Evolutionary conservation across 2,113 vertebrate species (phyloP).

Genomic region (Cavia aperea): DNA sequence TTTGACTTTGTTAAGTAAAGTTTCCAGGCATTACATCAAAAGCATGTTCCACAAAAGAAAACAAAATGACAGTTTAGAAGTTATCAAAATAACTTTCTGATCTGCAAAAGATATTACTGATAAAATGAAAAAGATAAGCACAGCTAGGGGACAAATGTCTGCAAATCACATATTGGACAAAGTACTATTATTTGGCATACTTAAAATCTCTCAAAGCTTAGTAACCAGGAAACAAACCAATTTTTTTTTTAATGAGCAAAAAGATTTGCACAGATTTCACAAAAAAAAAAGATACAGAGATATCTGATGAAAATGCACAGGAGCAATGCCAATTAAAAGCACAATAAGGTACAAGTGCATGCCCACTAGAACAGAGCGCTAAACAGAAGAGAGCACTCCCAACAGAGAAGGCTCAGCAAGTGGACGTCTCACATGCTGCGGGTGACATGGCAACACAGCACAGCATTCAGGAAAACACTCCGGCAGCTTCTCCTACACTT

Average conservation of each 20-base stretch:
- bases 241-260: background rate
- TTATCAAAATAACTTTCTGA: background rate
- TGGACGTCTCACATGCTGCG: background rate
- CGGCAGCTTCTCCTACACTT: background rate
- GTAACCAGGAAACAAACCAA: background rate
- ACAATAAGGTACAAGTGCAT: background rate
- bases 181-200: background rate
- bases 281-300: background rate
- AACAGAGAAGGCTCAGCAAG: background rate
- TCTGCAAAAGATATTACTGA: background rate
- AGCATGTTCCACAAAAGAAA: background rate
- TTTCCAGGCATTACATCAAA: background rate
- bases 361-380: background rate
- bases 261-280: background rate
- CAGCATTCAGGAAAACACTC: background rate
- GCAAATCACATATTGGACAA: background rate
- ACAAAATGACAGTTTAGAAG: background rate
- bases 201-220: background rate
- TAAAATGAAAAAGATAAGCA: background rate
- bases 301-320: background rate
- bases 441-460: background rate
- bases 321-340: background rate
- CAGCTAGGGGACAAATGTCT: background rate
- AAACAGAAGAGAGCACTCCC: background rate
- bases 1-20: background rate